These are phyloP conservation scores for Cheilosia soror DNA, from an alignment of 2,888 invertebrate species.

Conservation along the genomic window DNA sequence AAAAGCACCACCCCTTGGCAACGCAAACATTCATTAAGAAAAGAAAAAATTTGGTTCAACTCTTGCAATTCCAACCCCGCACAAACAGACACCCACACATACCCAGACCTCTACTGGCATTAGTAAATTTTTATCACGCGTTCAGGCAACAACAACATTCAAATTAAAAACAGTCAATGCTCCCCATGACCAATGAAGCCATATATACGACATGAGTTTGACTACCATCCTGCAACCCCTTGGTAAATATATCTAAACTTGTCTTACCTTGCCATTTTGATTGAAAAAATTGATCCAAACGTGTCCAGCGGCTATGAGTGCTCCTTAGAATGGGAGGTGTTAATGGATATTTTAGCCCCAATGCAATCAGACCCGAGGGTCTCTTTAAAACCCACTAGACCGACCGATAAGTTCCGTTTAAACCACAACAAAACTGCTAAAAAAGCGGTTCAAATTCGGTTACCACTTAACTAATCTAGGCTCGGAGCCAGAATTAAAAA, in stretches of 20 bases:
- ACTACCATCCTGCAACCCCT: slow-evolving; percentile 21
- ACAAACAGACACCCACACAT: slow-evolving; percentile 1
- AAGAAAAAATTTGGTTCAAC: slow-evolving; percentile 1
- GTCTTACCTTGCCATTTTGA: slow-evolving; percentile 71
- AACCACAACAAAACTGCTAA: background rate
- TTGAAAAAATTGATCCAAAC: slow-evolving; percentile 34
- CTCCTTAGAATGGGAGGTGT: background rate
- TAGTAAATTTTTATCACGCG: slow-evolving; percentile 52
- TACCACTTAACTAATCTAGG: slow-evolving; percentile 6
- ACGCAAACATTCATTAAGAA: slow-evolving; percentile 23
- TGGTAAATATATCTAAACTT: background rate
- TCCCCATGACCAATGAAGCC: slow-evolving; percentile 37
- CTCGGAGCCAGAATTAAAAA: background rate
- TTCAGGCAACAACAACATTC: slow-evolving; percentile 18
- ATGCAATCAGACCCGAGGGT: background rate
- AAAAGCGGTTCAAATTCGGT: background rate
- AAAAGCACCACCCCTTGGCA: slow-evolving; percentile 16
- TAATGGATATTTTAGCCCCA: background rate
- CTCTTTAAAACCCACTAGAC: background rate
- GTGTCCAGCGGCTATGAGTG: slow-evolving; percentile 7
- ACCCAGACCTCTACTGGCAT: slow-evolving; percentile 32
- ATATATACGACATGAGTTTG: slow-evolving; percentile 23
- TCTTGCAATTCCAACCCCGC: slow-evolving; percentile 27
- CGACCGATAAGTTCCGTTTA: slow-evolving; percentile 10
- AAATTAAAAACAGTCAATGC: slow-evolving; percentile 10